Conservation (phyloP, 2,888 invertebrate species). For the Nephrotoma guestfalica region DNA sequence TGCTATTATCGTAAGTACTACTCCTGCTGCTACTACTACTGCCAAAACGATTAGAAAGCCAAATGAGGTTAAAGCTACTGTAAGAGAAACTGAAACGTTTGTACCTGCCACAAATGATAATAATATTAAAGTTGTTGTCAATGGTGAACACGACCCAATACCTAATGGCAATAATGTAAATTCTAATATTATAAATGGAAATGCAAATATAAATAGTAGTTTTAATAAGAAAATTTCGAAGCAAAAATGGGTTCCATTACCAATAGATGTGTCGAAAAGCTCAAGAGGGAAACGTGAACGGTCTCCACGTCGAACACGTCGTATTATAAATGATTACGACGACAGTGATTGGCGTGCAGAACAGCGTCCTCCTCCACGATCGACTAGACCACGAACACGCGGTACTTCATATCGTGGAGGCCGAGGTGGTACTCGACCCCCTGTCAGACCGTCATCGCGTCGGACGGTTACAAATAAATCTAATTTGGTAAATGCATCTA, state of each 20-base stretch:
- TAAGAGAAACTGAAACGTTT: background rate
- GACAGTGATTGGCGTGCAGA: constrained; percentile 30
- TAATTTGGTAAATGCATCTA: background rate
- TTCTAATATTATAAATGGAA: background rate
- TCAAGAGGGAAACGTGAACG: constrained; percentile 49
- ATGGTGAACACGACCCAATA: constrained; percentile 13
- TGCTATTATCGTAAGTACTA: background rate
- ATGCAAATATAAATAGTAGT: constrained; percentile 2
- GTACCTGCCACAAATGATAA: constrained; percentile 10
- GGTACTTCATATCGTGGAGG: constrained; percentile 30
- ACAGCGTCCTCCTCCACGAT: constrained; percentile 18
- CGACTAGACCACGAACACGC: constrained; percentile 27
- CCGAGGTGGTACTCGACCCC: constrained; percentile 33
- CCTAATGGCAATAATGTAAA: background rate
- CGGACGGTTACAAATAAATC: constrained; percentile 21
- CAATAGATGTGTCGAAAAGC: constrained; percentile 63
- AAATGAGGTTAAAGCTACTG: constrained; percentile 1
- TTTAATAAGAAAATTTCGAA: constrained; percentile 30
- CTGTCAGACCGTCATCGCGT: constrained; percentile 29
- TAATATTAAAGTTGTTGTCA: constrained; percentile 10
- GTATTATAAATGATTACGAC: constrained; percentile 20
- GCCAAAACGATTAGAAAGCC: background rate
- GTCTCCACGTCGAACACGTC: background rate
- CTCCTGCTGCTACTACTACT: background rate
- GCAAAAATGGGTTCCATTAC: constrained; percentile 86